A percentile compares a stretch with the other conserved stretches of the same genome.
These are phyloP conservation scores for Drosophila longiperda DNA, from an alignment of 2,888 invertebrate species.

Conservation along the genomic window DNA sequence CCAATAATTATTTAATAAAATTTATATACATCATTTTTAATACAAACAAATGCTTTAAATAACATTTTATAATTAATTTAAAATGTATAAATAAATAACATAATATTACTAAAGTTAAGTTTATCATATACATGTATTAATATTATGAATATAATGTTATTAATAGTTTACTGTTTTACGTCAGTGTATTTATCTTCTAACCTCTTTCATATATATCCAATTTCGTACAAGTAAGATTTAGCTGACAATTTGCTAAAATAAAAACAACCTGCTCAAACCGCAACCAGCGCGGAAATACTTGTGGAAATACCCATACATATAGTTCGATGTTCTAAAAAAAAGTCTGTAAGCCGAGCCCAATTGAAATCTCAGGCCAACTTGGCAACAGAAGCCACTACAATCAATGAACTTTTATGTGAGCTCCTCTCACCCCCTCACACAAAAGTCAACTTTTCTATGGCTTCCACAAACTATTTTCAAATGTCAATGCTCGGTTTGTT, in stretches of 20 bases:
- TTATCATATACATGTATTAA: no score
- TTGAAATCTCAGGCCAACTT: slow-evolving; percentile 6
- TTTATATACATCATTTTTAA: not conserved
- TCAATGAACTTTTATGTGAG: slow-evolving; percentile 25
- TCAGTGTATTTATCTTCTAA: no score
- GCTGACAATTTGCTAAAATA: not conserved
- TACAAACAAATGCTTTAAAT: not conserved
- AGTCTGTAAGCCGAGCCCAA: not conserved
- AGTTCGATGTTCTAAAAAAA: not conserved
- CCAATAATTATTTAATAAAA: not conserved
- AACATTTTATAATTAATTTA: not conserved
- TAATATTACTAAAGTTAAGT: no score
- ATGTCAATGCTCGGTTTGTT: slow-evolving; percentile 14
- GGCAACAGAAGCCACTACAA: slow-evolving; percentile 38
- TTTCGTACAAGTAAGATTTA: not conserved
- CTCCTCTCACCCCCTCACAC: slow-evolving; percentile 3
- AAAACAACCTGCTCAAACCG: no score
- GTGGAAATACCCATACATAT: not conserved
- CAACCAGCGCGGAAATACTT: not conserved
- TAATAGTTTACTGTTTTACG: no score
- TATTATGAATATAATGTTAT: no score
- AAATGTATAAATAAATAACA: no score
- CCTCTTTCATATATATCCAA: not conserved
- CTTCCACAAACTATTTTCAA: slow-evolving; percentile 46
- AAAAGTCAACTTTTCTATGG: slow-evolving; percentile 35